Base-by-base conservation (phyloP, 2,888 invertebrate genomes). In the Zaprionus bogoriensis region DNA sequence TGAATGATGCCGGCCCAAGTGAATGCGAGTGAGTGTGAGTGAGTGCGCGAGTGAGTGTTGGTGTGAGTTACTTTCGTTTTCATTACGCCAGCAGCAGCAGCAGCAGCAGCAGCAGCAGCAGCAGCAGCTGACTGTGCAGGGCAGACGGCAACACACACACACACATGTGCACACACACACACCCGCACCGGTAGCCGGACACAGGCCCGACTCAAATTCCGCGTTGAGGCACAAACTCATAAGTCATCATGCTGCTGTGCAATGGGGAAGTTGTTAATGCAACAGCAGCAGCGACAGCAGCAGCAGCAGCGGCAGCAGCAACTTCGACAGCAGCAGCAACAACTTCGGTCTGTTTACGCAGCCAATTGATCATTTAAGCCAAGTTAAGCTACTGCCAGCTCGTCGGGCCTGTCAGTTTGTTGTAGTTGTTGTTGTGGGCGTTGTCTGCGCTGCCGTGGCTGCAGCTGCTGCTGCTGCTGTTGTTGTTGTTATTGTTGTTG, bases 1-100 rank as follows among this genome's bases (percentile, higher is more conserved):
- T 52, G 45, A 59, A 72, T 72, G 85, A 41, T 41, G 41, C n/a
- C 41, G 22, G 39, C 14, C 4, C 27, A 17, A 32, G 58, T 68
- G 58, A 48, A 41, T 55, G 63, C 22, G 53, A 53, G 30, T 61
- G 50, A 55, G 58, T 53, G 41, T 22, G 55, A 57, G 73, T 36
- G 47, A 51, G 53, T 46, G 17, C 32, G 19, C 23, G 36, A 27
- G 38, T 63, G 25, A 51, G 53, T 66, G 58, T 61, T 53, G 57
- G 59, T 72, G 62, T 63, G 70, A 62, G 76, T 86, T 79, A 89
- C 89, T 89, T 89, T 88, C 89, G 87, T 79, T 88, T 88, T 88
- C 88, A 79, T 88, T 88, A 68, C 62, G 39, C 46, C 55, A 45
- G 50, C 76, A 55, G 5, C 63, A 41, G 23, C 59, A 53, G 25